phyloP scores from a whole-genome alignment of 2,113 vertebrate species.

The Mormyrus iriodes region DNA sequence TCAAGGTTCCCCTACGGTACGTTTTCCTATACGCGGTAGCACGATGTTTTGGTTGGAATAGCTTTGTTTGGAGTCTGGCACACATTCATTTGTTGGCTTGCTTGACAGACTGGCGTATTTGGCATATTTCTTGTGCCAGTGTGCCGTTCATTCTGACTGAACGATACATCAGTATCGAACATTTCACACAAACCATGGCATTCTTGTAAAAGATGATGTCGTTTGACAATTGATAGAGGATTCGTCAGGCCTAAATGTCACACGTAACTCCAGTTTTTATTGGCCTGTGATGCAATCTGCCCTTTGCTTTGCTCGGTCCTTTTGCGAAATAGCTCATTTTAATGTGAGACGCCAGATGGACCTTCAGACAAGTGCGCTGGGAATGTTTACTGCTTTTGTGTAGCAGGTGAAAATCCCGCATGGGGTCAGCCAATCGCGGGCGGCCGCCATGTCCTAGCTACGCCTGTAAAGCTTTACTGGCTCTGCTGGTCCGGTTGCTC shows the following conservation, averaged over 20 bases:
- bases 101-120: slow-evolving; percentile 32
- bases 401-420: slow-evolving; percentile 62
- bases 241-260: neutral
- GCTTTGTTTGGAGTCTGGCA: neutral
- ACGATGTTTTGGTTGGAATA: neutral
- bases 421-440: slow-evolving; percentile 41
- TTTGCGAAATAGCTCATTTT: slow-evolving; percentile 68
- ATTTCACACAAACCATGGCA: slow-evolving; percentile 42
- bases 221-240: slow-evolving; percentile 43
- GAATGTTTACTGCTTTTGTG: slow-evolving; percentile 65
- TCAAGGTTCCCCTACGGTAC: neutral
- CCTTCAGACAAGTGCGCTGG: slow-evolving; percentile 54
- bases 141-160: neutral
- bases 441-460: slow-evolving; percentile 37
- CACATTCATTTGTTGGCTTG: slow-evolving; percentile 31
- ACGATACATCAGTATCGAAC: neutral
- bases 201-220: slow-evolving; percentile 29
- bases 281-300: slow-evolving; percentile 58
- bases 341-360: slow-evolving; percentile 69
- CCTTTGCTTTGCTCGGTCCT: slow-evolving; percentile 57
- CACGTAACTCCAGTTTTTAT: slow-evolving; percentile 54
- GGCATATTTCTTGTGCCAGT: slow-evolving; percentile 19
- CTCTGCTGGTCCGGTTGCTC: neutral
- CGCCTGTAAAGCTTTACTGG: slow-evolving; percentile 66
- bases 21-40: neutral